phyloP scores from a whole-genome alignment of 2,888 invertebrate species.

The Mellilla xanthometata region DNA sequence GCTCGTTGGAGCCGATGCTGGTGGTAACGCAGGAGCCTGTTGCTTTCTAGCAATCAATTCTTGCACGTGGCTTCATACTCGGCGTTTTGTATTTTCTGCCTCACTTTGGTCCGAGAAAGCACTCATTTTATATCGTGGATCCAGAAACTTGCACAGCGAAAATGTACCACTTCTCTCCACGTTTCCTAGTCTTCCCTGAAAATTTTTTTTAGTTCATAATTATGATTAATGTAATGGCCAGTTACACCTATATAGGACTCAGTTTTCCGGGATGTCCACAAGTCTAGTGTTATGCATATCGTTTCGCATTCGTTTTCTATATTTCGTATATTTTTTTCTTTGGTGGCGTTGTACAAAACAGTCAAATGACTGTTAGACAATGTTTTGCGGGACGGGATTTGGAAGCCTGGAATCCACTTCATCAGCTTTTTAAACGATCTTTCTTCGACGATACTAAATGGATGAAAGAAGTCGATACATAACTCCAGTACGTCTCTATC shows the following conservation, averaged over 20 bases:
- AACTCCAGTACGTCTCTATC: not conserved
- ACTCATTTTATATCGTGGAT: not conserved
- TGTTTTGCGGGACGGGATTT: not conserved
- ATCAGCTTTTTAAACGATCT: not conserved
- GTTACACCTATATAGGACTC: not conserved
- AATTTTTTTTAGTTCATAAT: not conserved
- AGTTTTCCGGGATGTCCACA: not conserved
- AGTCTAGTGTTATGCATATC: not conserved
- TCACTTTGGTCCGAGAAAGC: not conserved
- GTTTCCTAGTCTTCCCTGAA: too few relatives aligned
- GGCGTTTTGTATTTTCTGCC: not conserved
- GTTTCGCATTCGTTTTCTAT: not conserved
- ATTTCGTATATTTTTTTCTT: not conserved
- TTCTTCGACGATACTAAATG: not conserved
- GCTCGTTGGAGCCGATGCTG: not conserved
- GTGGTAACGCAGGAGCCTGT: not conserved
- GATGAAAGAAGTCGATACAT: not conserved
- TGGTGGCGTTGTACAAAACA: not conserved
- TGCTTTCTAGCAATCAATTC: not conserved
- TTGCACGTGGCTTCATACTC: conserved; percentile 1
- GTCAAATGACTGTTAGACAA: not conserved
- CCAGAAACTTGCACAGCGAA: not conserved
- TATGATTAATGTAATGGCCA: not conserved
- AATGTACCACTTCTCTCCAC: not conserved
- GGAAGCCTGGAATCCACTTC: not conserved